Evolutionary conservation across 2,113 vertebrate species (phyloP).

Genomic region (Myotis davidii): DNA sequence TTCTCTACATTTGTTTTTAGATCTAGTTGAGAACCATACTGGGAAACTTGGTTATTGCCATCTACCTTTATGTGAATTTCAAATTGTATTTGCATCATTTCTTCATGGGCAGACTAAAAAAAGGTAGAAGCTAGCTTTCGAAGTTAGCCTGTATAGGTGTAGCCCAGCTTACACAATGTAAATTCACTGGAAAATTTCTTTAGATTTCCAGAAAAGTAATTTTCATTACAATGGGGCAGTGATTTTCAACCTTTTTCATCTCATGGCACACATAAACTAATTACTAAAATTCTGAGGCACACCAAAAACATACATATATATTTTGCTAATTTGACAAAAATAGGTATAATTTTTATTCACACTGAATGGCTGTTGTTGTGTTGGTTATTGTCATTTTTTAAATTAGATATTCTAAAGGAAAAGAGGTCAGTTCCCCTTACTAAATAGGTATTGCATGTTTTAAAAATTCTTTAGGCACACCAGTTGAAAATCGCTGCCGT

Average conservation of each 20-base stretch:
- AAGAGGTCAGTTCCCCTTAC: background rate
- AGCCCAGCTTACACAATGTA: background rate
- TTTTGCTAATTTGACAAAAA: background rate
- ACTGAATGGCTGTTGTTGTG: background rate
- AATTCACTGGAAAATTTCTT: slow-evolving; percentile 41
- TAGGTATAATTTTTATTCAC: background rate
- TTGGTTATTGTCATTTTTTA: background rate
- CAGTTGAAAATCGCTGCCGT: background rate
- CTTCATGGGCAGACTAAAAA: background rate
- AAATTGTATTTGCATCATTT: slow-evolving; percentile 51
- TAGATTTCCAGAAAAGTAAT: background rate
- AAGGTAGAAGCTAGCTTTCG: slow-evolving; percentile 8
- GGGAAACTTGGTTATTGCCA: background rate
- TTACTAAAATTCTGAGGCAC: background rate
- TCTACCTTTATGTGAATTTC: background rate
- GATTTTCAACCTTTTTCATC: background rate
- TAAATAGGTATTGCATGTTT: background rate
- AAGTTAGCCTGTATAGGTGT: background rate
- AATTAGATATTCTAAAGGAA: background rate
- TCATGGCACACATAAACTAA: background rate
- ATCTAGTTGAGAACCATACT: background rate
- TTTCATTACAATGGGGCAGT: background rate
- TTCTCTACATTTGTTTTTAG: background rate
- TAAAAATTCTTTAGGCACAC: background rate
- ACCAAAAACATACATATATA: background rate